These are phyloP conservation scores for Gymnothorax javanicus DNA, from an alignment of 2,797 vertebrate species.

Conservation along the genomic window DNA sequence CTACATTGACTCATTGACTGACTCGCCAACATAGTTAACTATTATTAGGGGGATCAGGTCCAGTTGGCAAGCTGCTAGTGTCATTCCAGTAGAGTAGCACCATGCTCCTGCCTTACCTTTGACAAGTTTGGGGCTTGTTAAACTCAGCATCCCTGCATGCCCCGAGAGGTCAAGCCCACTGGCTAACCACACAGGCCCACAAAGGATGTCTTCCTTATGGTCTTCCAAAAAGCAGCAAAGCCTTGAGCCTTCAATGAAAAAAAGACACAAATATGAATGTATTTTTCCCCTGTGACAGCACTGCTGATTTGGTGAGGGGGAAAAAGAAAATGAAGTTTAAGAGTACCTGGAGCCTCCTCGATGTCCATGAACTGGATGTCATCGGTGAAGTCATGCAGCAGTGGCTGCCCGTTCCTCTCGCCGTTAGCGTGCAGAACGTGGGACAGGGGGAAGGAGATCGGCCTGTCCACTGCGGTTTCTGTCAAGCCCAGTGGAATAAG, in stretches of 20 bases:
- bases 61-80: not conserved
- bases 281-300: not conserved
- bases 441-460: constrained; percentile 93
- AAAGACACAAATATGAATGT: not conserved
- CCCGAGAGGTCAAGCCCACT: constrained; percentile 96
- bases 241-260: constrained; percentile 77
- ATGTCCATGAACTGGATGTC: constrained; percentile 98
- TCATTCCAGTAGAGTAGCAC: not conserved
- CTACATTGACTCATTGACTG: no score
- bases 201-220: constrained; percentile 97
- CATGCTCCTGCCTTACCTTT: constrained; percentile 79
- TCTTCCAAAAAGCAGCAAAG: constrained; percentile 95
- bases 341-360: constrained; percentile 86
- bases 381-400: constrained; percentile 86
- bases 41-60: not conserved
- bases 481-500: constrained; percentile 34
- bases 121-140: constrained; percentile 97
- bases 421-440: constrained; percentile 84
- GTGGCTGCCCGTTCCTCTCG: constrained; percentile 89
- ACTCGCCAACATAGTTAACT: not conserved
- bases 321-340: no score
- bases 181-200: constrained; percentile 96
- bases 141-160: constrained; percentile 95
- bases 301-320: no score
- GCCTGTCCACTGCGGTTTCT: constrained; percentile 95